phyloP scores from a whole-genome alignment of 1,140 invertebrate species.

The Hydropsyche tenuis region DNA sequence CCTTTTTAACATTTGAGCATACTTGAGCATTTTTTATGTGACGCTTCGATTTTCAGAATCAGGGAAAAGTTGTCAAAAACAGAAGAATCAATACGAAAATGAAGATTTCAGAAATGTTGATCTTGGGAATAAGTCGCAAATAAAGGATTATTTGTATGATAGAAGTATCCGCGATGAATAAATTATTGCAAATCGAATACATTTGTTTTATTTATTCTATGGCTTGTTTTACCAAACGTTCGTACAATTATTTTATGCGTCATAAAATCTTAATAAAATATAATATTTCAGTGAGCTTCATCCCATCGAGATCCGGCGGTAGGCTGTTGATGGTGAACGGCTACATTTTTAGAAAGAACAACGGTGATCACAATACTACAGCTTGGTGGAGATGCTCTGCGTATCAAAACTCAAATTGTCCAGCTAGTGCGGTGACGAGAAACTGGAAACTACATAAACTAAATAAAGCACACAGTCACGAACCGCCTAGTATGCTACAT shows the following conservation, averaged over 20 bases:
- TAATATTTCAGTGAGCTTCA: conserved; percentile 7
- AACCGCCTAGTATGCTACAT: conserved; percentile 13
- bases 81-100: too few relatives aligned
- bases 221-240: not conserved
- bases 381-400: conserved; percentile 33
- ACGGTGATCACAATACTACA: not conserved
- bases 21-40: too few relatives aligned
- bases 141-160: too few relatives aligned
- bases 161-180: too few relatives aligned
- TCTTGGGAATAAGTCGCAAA: too few relatives aligned
- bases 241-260: not conserved
- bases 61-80: too few relatives aligned
- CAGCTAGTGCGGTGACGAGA: conserved; percentile 29
- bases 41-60: too few relatives aligned
- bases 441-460: not conserved
- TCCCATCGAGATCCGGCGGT: conserved; percentile 3
- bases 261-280: not conserved
- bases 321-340: conserved; percentile 13
- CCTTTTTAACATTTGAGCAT: too few relatives aligned
- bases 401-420: conserved; percentile 1
- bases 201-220: not conserved
- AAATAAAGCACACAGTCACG: conserved; percentile 14
- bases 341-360: conserved; percentile 27
- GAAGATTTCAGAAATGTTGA: too few relatives aligned
- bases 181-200: too few relatives aligned